phyloP scores from a whole-genome alignment of 2,113 vertebrate genomes.

The Herpetotheres cachinnans region DNA sequence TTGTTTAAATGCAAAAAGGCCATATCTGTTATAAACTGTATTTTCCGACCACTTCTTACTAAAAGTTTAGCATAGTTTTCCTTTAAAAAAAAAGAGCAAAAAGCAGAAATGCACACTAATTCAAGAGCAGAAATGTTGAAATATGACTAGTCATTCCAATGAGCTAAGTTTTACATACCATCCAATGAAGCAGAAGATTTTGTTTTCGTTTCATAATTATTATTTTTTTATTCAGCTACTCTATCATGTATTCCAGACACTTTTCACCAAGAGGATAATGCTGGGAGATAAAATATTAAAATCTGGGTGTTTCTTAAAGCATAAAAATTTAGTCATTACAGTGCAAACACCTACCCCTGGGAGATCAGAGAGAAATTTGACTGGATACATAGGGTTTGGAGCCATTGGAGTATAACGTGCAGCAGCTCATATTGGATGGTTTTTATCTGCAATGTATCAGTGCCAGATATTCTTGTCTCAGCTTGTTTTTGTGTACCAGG shows the following conservation, averaged over 20 bases:
- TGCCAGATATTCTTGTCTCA: not conserved
- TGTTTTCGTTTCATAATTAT: not conserved
- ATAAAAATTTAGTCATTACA: not conserved
- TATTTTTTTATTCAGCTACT: not conserved
- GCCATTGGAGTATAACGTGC: fast-evolving
- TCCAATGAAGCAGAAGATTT: not conserved
- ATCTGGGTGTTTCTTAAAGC: not conserved
- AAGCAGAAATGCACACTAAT: not conserved
- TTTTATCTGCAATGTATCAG: not conserved
- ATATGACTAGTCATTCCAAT: not conserved
- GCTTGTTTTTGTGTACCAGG: not conserved
- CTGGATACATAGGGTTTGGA: not conserved
- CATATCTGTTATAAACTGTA: not conserved
- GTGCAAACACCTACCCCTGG: not conserved
- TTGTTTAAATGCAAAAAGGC: not conserved
- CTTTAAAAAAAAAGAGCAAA: not conserved
- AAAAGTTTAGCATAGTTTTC: not conserved
- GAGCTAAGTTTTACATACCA: not conserved
- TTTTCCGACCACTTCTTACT: not conserved
- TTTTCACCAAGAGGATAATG: not conserved
- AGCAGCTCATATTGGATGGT: not conserved
- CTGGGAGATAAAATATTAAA: not conserved
- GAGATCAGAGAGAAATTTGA: not conserved
- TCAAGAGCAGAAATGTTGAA: not conserved
- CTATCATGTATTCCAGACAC: not conserved